A percentile compares a stretch with the other conserved stretches of the same genome.
Conservation (phyloP, 2,888 invertebrate species). For the Nesidiocoris tenuis region DNA sequence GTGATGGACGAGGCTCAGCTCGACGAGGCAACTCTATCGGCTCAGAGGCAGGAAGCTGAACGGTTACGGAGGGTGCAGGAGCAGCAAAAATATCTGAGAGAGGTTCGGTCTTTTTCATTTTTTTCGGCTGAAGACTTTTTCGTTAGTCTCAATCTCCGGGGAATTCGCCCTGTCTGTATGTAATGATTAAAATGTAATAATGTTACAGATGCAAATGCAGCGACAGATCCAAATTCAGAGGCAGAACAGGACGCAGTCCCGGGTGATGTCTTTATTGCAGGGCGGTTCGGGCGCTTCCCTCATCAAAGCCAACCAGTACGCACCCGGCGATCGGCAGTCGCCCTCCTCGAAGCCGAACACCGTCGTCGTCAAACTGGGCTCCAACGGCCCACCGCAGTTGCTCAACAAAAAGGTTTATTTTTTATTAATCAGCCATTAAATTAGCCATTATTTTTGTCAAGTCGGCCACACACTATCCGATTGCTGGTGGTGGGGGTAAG, state of each 20-base stretch:
- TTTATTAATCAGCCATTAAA: too few relatives aligned
- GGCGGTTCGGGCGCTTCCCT: constrained; percentile 58
- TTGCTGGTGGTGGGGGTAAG: too few relatives aligned
- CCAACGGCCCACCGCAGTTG: constrained; percentile 50
- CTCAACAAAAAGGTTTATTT: constrained; percentile 50
- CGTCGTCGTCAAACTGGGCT: constrained; percentile 51
- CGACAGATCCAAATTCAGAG: constrained; percentile 76
- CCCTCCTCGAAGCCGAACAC: constrained; percentile 50
- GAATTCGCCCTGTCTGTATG: background rate
- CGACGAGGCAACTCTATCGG: constrained; percentile 87
- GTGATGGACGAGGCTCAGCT: constrained; percentile 91
- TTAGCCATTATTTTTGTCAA: too few relatives aligned
- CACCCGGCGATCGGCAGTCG: constrained; percentile 43
- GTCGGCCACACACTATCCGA: too few relatives aligned
- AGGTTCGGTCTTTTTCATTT: too few relatives aligned
- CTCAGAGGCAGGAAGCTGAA: constrained; percentile 91
- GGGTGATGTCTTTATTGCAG: constrained; percentile 71
- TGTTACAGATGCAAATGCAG: constrained; percentile 48
- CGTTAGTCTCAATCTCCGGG: too few relatives aligned
- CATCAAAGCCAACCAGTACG: constrained; percentile 49
- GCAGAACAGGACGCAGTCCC: constrained; percentile 63
- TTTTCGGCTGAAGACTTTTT: background rate
- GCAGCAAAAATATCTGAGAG: constrained; percentile 77
- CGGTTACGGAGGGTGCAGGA: constrained; percentile 80
- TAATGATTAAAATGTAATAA: background rate